These are phyloP conservation scores for Phalloptychus januarius DNA, from an alignment of 2,797 vertebrate genomes.

Conservation along the genomic window DNA sequence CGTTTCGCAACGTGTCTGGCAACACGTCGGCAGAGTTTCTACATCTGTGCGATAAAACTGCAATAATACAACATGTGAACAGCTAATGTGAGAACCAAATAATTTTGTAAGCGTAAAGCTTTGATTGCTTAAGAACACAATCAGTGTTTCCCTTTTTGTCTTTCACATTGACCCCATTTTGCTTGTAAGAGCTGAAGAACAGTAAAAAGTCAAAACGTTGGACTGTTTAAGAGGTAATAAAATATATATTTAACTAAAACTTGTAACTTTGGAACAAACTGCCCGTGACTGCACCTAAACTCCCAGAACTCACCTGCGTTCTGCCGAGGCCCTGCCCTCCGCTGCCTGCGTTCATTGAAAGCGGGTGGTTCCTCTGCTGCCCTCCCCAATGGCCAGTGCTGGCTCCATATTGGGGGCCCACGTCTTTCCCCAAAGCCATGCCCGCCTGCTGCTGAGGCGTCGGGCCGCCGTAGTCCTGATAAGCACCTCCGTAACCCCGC, in stretches of 20 bases:
- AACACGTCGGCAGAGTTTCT: conserved; percentile 62
- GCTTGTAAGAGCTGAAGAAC: neutral
- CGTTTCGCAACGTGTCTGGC: conserved; percentile 66
- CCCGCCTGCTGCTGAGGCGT: conserved; percentile 80
- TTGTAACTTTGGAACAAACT: neutral
- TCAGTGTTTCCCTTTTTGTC: neutral
- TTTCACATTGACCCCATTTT: neutral
- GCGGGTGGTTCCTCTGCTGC: conserved; percentile 88
- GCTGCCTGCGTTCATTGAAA: conserved; percentile 86
- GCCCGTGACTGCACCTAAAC: conserved; percentile 21
- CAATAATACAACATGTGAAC: neutral
- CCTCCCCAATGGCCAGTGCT: conserved; percentile 87
- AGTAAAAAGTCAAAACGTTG: neutral
- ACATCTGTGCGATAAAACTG: neutral
- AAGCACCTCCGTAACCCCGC: conserved; percentile 88
- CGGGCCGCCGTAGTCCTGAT: conserved; percentile 87
- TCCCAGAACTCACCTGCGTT: conserved; percentile 85
- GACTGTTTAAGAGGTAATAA: neutral
- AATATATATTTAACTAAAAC: neutral
- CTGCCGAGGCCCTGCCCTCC: conserved; percentile 84
- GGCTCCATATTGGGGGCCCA: conserved; percentile 87
- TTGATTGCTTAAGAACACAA: neutral
- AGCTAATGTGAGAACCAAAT: neutral
- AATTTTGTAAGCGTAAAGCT: neutral
- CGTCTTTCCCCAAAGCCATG: conserved; percentile 87